These are phyloP conservation scores for Antechinus stuartii DNA, from an alignment of 2,113 vertebrate genomes.

Conservation along the genomic window DNA sequence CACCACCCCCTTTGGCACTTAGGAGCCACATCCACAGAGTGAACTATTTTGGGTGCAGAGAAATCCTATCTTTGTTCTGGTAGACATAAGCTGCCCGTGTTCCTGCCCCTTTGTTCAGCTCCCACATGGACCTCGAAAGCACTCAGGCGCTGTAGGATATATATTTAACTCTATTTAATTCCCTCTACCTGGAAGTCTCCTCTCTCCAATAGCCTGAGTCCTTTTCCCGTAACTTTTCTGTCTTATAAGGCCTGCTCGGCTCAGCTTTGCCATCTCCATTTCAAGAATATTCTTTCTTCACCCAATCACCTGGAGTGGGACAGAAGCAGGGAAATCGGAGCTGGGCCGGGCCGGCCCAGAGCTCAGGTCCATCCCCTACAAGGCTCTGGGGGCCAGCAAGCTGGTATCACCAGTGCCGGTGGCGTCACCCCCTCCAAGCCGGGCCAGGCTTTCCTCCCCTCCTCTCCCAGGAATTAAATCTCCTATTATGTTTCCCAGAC, in stretches of 20 bases:
- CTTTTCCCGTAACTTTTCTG: slow-evolving; percentile 61
- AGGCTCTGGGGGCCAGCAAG: not conserved
- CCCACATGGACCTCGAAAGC: not conserved
- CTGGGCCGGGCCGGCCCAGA: slow-evolving; percentile 45
- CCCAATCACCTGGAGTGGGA: not conserved
- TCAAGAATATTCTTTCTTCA: not conserved
- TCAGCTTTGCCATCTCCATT: slow-evolving; percentile 7
- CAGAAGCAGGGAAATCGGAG: slow-evolving; percentile 60
- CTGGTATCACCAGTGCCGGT: slow-evolving; percentile 53
- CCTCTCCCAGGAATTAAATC: slow-evolving; percentile 70
- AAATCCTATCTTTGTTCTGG: slow-evolving; percentile 9
- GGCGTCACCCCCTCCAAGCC: not conserved
- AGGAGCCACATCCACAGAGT: not conserved
- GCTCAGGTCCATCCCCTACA: slow-evolving; percentile 66
- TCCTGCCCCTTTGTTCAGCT: not conserved
- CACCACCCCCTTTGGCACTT: not conserved
- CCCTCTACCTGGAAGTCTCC: slow-evolving; percentile 72
- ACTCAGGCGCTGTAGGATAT: not conserved
- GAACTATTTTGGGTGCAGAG: slow-evolving; percentile 7
- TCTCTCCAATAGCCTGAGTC: not conserved
- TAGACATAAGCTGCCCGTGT: not conserved
- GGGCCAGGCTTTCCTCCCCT: not conserved
- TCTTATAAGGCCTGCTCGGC: slow-evolving; percentile 42
- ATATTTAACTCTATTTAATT: slow-evolving; percentile 70
- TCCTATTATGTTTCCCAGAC: slow-evolving; percentile 77